Conservation (phyloP, 2,797 vertebrate genomes). For the Pogonophryne albipinna region DNA sequence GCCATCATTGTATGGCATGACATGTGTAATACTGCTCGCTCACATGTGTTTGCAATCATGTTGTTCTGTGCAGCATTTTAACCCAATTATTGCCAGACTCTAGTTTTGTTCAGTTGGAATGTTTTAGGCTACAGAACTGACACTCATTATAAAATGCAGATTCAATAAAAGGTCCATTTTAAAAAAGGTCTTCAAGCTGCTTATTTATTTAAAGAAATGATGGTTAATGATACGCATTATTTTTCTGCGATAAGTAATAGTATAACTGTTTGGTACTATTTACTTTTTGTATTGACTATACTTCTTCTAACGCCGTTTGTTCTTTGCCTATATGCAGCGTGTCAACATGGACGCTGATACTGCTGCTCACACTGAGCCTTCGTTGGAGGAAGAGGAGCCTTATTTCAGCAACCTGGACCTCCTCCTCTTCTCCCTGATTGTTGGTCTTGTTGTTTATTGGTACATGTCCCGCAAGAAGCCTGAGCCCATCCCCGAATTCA, state of each 20-base stretch:
- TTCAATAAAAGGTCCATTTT: too few relatives aligned
- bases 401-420: slow-evolving; percentile 91
- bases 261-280: background rate
- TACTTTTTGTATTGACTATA: too few relatives aligned
- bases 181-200: too few relatives aligned
- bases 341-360: slow-evolving; percentile 77
- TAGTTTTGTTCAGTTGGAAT: background rate
- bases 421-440: slow-evolving; percentile 91
- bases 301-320: slow-evolving; percentile 1
- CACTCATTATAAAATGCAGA: too few relatives aligned
- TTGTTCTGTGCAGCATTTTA: slow-evolving; percentile 18
- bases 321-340: slow-evolving; percentile 17
- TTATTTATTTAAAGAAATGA: background rate
- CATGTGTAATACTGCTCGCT: slow-evolving; percentile 13
- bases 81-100: slow-evolving; percentile 19
- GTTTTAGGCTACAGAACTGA: too few relatives aligned
- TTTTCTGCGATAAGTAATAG: background rate
- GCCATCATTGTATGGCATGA: slow-evolving; percentile 40
- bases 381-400: slow-evolving; percentile 79
- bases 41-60: slow-evolving; percentile 41
- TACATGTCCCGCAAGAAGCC: slow-evolving; percentile 94
- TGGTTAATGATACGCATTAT: background rate
- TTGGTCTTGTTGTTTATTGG: slow-evolving; percentile 92
- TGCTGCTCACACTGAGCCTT: slow-evolving; percentile 49
- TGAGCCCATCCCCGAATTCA: slow-evolving; percentile 91